A percentile compares a stretch with the other conserved stretches of the same genome.
Conservation (phyloP, 1,140 invertebrate species). For the Marisa cornuarietis region DNA sequence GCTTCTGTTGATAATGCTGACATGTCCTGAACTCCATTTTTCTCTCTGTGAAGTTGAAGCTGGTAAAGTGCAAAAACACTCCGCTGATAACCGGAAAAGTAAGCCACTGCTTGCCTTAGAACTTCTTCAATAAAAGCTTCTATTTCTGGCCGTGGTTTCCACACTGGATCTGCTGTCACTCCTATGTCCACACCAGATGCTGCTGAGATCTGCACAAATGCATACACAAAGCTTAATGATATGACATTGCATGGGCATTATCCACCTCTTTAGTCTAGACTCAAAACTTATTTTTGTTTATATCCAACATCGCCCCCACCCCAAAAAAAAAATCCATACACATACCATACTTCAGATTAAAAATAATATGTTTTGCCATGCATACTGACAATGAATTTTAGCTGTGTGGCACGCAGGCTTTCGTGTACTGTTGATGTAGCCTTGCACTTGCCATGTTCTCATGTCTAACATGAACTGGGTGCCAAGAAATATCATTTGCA, state of each 20-base stretch:
- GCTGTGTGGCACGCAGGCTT: too few relatives aligned
- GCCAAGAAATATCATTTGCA: too few relatives aligned
- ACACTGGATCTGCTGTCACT: slow-evolving; percentile 14
- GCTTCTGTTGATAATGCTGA: slow-evolving; percentile 20
- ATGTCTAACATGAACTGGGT: too few relatives aligned
- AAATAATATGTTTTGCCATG: too few relatives aligned
- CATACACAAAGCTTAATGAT: slow-evolving; percentile 5
- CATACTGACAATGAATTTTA: too few relatives aligned
- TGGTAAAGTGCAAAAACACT: slow-evolving; percentile 46
- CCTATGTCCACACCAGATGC: slow-evolving; percentile 2
- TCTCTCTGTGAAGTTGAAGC: slow-evolving; percentile 41
- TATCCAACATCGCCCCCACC: too few relatives aligned
- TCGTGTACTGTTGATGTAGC: too few relatives aligned
- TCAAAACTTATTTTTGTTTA: too few relatives aligned
- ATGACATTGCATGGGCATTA: background rate
- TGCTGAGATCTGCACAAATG: slow-evolving; percentile 19
- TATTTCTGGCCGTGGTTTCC: slow-evolving; percentile 15
- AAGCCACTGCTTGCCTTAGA: slow-evolving; percentile 37
- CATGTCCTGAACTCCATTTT: slow-evolving; percentile 12
- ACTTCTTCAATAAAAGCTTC: slow-evolving; percentile 29
- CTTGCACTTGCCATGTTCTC: too few relatives aligned
- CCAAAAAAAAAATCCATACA: too few relatives aligned
- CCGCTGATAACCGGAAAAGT: slow-evolving; percentile 40
- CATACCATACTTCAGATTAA: too few relatives aligned
- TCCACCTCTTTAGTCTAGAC: too few relatives aligned